These are phyloP conservation scores for Caligus rogercresseyi DNA, from an alignment of 1,140 invertebrate genomes.

Conservation along the genomic window DNA sequence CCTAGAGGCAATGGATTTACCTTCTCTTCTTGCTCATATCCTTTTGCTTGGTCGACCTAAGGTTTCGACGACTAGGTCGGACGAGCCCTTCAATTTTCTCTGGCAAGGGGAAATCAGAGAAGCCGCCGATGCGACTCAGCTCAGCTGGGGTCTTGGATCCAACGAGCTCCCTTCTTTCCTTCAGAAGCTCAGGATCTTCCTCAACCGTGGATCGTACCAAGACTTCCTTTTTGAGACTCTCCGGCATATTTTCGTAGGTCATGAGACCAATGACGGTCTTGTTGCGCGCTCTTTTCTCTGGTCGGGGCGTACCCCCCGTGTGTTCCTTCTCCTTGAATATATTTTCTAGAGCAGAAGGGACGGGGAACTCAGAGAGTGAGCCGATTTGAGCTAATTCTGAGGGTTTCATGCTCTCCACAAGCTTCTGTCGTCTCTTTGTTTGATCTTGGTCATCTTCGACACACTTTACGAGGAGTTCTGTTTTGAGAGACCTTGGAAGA, in stretches of 20 bases:
- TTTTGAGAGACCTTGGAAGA: background rate
- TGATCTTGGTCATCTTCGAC: background rate
- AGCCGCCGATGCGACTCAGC: conserved; percentile 3
- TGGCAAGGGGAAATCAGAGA: conserved; percentile 16
- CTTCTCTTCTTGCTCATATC: conserved; percentile 9
- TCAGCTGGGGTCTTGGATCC: conserved; percentile 10
- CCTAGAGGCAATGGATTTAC: too few relatives aligned
- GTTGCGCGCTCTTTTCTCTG: background rate
- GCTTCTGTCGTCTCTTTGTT: background rate
- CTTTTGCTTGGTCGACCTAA: conserved; percentile 4
- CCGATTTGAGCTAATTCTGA: conserved; percentile 1
- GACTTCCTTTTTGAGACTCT: conserved; percentile 7
- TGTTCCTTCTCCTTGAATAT: conserved; percentile 4
- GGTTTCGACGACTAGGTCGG: background rate
- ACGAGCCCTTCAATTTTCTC: background rate
- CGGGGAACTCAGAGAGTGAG: conserved; percentile 14
- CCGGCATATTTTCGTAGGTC: background rate
- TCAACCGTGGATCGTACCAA: conserved; percentile 9
- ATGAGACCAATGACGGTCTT: background rate
- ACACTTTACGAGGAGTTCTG: background rate
- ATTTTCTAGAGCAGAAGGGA: conserved; percentile 10
- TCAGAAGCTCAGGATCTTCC: conserved; percentile 10
- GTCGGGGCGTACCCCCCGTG: background rate
- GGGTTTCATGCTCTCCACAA: conserved; percentile 16
- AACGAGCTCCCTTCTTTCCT: conserved; percentile 4